These are phyloP conservation scores for Arenaria interpres DNA, from an alignment of 2,113 vertebrate species.

Conservation along the genomic window DNA sequence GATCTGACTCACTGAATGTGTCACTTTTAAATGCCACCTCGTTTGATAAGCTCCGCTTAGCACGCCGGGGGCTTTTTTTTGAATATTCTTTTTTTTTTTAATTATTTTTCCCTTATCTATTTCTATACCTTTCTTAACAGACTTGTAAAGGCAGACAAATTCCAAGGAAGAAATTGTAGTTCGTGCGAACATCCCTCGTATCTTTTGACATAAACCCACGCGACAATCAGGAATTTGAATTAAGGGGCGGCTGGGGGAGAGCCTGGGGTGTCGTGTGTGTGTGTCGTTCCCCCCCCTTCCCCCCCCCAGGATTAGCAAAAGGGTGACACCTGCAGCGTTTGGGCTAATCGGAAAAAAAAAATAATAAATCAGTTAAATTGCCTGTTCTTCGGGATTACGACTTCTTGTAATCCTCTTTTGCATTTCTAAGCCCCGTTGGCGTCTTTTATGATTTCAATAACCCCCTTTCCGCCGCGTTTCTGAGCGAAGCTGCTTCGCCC, in stretches of 20 bases:
- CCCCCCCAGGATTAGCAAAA: neutral
- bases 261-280: no score
- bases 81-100: neutral
- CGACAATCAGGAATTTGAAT: neutral
- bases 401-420: neutral
- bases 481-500: no score
- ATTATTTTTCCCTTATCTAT: neutral
- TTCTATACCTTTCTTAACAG: neutral
- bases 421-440: no score
- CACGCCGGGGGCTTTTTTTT: neutral
- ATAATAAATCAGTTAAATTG: neutral
- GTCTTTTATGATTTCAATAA: no score
- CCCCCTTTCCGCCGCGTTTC: no score
- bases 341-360: neutral
- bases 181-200: fast-evolving
- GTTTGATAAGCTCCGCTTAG: neutral
- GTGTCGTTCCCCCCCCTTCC: no score
- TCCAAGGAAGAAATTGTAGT: neutral
- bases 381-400: fast-evolving
- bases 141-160: neutral
- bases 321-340: neutral
- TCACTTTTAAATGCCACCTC: neutral
- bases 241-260: fast-evolving
- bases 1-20: neutral
- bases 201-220: neutral